Base-by-base conservation (phyloP, 2,888 invertebrate genomes). In the Aspidiotus rigidus region DNA sequence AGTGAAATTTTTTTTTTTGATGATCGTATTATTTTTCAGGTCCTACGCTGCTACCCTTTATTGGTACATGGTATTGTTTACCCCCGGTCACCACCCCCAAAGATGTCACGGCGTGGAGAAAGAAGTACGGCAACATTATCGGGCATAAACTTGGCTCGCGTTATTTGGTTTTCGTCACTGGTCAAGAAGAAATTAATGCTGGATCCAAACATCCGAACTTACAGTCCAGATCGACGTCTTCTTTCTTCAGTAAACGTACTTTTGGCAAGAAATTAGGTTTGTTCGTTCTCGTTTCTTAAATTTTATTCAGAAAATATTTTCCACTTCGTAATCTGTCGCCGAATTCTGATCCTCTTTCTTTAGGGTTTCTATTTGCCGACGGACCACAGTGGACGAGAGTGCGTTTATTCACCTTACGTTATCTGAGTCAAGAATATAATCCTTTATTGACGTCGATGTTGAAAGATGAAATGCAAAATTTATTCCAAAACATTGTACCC, bases 51-150 rank as follows among this genome's bases (percentile, higher is more conserved):
- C 39, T 67, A 44, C 67, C 67, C 2, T 7, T 67, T 13, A 60
- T 67, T 15, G 67, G 67, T 7, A 59, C 59, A 11, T 59, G 57
- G 44, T 67, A 67, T 49, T 6, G 41, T 1, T 39, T 67, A 10
- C 67, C 67, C 7, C 49, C 59, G 6, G 44, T 42, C 49, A 60
- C 42, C 1, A 39, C 60, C 28, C 49, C 56, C 44, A 17, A 39
- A 7, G 11, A 67, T 42, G 44, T 67, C 40, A 44, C 57, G 15
- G 59, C 28, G 39, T 67, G 67, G 67, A 15, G 67, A 16, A 17
- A 67, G 49, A 67, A 59, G 44, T 60, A 67, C 42, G 67, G 67
- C 9, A 67, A 67, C 16, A 67, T 67, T 56, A 67, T 67, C 53
- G 67, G 67, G 11, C 67, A 59, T 49, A 67, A 40, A 16, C 42